Conservation (phyloP, 2,888 invertebrate genomes). For the Dicycla oo region DNA sequence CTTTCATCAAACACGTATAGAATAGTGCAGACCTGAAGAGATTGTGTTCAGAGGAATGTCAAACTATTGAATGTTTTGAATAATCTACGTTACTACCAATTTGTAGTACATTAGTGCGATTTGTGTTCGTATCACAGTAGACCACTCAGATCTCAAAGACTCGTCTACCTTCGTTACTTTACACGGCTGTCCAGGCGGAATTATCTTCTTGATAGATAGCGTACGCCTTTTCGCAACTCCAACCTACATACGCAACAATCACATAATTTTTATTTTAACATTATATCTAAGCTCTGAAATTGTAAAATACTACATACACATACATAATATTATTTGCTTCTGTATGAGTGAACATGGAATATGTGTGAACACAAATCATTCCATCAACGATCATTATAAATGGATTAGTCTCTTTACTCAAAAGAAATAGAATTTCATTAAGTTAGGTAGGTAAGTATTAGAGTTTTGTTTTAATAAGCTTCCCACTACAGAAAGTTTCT, state of each 20-base stretch:
- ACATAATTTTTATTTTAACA: slow-evolving; percentile 62
- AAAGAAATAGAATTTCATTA: not conserved
- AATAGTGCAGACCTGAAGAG: slow-evolving; percentile 34
- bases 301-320: slow-evolving; percentile 39
- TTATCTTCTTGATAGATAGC: slow-evolving; percentile 89
- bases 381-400: slow-evolving; percentile 46
- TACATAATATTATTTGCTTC: slow-evolving; percentile 37
- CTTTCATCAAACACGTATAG: slow-evolving; percentile 9
- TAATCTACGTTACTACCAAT: slow-evolving; percentile 25
- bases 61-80: slow-evolving; percentile 2
- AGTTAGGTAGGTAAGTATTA: no score
- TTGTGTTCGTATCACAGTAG: slow-evolving; percentile 82
- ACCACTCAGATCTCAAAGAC: slow-evolving; percentile 61
- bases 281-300: slow-evolving; percentile 49
- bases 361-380: slow-evolving; percentile 45
- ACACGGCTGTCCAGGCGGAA: slow-evolving; percentile 83
- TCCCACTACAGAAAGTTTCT: slow-evolving; percentile 9
- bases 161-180: slow-evolving; percentile 82
- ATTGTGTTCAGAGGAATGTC: slow-evolving; percentile 37
- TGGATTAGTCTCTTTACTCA: slow-evolving; percentile 47
- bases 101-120: slow-evolving; percentile 58
- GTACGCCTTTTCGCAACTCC: slow-evolving; percentile 87
- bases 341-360: slow-evolving; percentile 52
- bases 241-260: slow-evolving; percentile 81
- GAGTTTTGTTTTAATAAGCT: slow-evolving; percentile 6